Evolutionary conservation across 2,888 invertebrate species (phyloP).

Genomic region (Osedax frankpressi): DNA sequence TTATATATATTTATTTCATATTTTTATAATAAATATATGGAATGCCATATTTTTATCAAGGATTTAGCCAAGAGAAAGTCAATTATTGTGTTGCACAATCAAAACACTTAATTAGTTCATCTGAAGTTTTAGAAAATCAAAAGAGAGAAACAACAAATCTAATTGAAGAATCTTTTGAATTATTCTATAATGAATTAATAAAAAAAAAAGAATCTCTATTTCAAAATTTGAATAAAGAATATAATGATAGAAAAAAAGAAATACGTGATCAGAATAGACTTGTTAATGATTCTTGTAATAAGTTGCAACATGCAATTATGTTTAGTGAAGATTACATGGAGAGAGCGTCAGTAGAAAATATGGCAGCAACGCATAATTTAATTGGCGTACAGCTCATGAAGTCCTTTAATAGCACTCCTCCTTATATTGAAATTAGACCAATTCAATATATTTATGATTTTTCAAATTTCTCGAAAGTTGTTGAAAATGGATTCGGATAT

Average conservation of each 20-base stretch:
- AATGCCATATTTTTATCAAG: background rate
- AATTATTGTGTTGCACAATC: background rate
- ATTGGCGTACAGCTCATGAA: background rate
- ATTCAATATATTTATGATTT: background rate
- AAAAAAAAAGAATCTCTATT: background rate
- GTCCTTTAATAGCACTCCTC: background rate
- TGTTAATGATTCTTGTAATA: background rate
- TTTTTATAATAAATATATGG: background rate
- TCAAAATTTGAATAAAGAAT: background rate
- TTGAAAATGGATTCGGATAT: background rate
- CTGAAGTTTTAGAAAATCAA: background rate
- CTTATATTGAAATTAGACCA: background rate
- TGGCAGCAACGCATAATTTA: background rate
- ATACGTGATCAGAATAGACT: background rate
- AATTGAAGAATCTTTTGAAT: background rate
- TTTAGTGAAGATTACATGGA: background rate
- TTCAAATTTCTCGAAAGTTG: background rate
- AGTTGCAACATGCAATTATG: background rate
- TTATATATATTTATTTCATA: background rate
- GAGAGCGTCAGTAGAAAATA: background rate
- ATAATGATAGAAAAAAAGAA: background rate
- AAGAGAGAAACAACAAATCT: background rate
- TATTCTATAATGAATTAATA: background rate
- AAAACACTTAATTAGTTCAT: background rate
- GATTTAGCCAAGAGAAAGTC: background rate